phyloP scores from a whole-genome alignment of 1,140 invertebrate genomes.

The Heterodera carotae region DNA sequence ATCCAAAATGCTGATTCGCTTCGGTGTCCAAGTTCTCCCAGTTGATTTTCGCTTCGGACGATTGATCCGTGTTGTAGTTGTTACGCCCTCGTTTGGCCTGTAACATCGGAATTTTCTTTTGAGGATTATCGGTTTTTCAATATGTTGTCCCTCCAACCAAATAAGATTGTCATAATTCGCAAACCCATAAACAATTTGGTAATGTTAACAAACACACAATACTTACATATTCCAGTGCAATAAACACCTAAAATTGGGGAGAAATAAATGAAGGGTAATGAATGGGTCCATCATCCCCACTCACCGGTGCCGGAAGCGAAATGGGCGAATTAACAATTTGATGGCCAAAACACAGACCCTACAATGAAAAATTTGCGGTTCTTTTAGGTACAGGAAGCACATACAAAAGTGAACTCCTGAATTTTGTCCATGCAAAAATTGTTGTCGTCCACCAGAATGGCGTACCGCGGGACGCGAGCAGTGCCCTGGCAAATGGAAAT shows the following conservation, averaged over 20 bases:
- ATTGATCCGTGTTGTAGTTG: conserved; percentile 28
- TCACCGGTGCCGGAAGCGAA: conserved; percentile 35
- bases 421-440: conserved; percentile 17
- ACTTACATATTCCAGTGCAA: conserved; percentile 39
- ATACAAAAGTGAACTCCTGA: conserved; percentile 15
- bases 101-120: no score
- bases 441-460: conserved; percentile 29
- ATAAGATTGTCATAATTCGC: no score
- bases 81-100: conserved; percentile 43
- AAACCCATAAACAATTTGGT: no score
- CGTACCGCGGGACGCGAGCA: conserved; percentile 22
- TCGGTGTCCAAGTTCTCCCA: background rate
- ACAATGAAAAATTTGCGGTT: background rate
- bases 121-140: no score
- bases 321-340: conserved; percentile 44
- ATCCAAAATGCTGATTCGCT: background rate
- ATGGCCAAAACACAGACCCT: conserved; percentile 37
- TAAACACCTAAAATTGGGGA: conserved; percentile 12
- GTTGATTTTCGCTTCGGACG: background rate
- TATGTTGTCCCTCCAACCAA: no score
- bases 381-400: background rate
- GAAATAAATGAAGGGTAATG: background rate
- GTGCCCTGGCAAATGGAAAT: conserved; percentile 16
- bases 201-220: no score
- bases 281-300: background rate